Conservation (phyloP, 2,797 vertebrate genomes). For the Clamator glandarius region DNA sequence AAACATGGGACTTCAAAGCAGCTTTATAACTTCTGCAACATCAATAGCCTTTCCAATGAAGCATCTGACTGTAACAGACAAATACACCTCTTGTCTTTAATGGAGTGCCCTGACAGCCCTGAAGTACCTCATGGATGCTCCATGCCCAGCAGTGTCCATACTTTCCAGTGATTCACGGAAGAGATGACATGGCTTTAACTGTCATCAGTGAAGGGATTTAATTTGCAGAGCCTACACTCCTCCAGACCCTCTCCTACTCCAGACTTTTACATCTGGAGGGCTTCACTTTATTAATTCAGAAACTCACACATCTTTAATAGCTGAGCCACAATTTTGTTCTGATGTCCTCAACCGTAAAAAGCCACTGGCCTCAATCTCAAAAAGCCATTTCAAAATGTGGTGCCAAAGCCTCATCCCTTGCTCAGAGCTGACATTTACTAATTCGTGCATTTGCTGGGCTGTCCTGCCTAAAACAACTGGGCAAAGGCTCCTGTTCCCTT, state of each 20-base stretch:
- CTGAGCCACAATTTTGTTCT: not conserved
- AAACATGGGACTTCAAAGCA: not conserved
- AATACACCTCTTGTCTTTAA: not conserved
- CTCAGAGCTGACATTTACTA: not conserved
- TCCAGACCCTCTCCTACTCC: not conserved
- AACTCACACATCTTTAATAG: not conserved
- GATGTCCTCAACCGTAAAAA: not conserved
- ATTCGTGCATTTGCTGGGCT: not conserved
- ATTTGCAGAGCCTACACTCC: not conserved
- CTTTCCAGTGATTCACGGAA: not conserved
- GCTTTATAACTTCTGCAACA: not conserved
- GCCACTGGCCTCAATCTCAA: not conserved
- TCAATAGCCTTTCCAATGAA: not conserved
- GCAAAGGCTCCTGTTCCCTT: not conserved
- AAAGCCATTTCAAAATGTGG: not conserved
- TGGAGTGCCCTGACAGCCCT: rapidly evolving
- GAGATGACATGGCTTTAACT: not conserved
- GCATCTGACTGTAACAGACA: not conserved
- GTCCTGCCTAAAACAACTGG: not conserved
- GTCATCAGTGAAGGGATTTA: not conserved
- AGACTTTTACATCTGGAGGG: not conserved
- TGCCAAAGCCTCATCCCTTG: not conserved
- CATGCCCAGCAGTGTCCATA: rapidly evolving
- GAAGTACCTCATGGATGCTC: not conserved
- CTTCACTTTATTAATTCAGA: not conserved